These are phyloP conservation scores for Tenthredo scrophulariae DNA, from an alignment of 2,888 invertebrate genomes.

Conservation along the genomic window DNA sequence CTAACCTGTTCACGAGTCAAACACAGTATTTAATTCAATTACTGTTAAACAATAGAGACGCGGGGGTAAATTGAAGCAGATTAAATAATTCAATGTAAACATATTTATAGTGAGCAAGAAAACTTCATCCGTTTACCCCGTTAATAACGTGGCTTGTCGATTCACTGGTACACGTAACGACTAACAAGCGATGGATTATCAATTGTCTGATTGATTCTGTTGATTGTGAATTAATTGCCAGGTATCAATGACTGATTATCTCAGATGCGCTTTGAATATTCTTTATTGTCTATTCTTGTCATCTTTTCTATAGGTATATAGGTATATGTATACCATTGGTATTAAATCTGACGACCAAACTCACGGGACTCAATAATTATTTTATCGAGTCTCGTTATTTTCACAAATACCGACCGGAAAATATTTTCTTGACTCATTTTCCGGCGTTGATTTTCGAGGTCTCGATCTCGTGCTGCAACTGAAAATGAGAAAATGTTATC, in stretches of 20 bases:
- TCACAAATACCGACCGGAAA: background rate
- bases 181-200: background rate
- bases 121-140: background rate
- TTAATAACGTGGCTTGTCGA: background rate
- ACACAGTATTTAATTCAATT: conserved; percentile 46
- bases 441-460: background rate
- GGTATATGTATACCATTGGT: background rate
- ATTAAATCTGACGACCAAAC: background rate
- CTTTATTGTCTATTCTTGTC: background rate
- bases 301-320: background rate
- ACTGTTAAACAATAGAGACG: conserved; percentile 13
- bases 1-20: conserved; percentile 43
- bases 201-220: background rate
- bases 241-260: background rate
- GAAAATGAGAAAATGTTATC: background rate
- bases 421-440: background rate
- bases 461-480: background rate
- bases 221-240: background rate
- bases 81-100: conserved; percentile 24
- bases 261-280: background rate
- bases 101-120: background rate
- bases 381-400: background rate
- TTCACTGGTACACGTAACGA: background rate
- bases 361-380: background rate
- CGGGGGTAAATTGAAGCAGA: conserved; percentile 6